Base-by-base conservation (phyloP, 2,888 invertebrate genomes). In the Aphidoletes aphidimyza region DNA sequence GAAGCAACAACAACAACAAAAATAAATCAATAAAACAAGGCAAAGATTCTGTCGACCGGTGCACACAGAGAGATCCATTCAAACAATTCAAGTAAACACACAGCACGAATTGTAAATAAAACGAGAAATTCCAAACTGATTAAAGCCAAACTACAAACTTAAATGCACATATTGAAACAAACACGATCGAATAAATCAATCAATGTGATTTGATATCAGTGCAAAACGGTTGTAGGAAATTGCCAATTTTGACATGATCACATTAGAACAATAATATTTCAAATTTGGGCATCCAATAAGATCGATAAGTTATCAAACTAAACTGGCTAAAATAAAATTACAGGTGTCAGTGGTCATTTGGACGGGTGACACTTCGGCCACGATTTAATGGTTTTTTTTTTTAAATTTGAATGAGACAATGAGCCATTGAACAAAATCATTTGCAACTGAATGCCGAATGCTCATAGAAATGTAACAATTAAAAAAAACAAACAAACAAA, bases 131-230 rank as follows among this genome's bases (percentile, higher is more conserved):
- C 5, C 30, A 69, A 69, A 69, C 30, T 2, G 69, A 69, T 69
- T 30, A 14, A 69, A 69, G n/a, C n/a, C n/a, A n/a, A n/a, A n/a
- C n/a, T n/a, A n/a, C n/a, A n/a, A n/a, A n/a, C n/a, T n/a, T n/a
- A n/a, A n/a, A n/a, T n/a, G n/a, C 42, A 9, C 8, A 42, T 42
- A 14, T 9, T 30, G 9, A 14, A 30, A 69, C 34, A 69, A 69
- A 30, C 34, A 69, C 34, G 11, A 69, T 30, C 30, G 30, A 69
- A 69, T 69, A 69, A 69, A 69, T 69, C 69, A 69, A 69, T 69
- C 69, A 69, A 69, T 14, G 11, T 8, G 30, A 69, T 69, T 30
- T 69, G 14, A 69, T 69, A 69, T 69, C 14, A 26, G 22, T 17
- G 5, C 69, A 0, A 34, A 69, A 30, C 6, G 54, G 34, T n/a